A percentile compares a stretch with the other conserved stretches of the same genome.
Conservation (phyloP, 2,797 vertebrate species). For the Malurus leucopterus region DNA sequence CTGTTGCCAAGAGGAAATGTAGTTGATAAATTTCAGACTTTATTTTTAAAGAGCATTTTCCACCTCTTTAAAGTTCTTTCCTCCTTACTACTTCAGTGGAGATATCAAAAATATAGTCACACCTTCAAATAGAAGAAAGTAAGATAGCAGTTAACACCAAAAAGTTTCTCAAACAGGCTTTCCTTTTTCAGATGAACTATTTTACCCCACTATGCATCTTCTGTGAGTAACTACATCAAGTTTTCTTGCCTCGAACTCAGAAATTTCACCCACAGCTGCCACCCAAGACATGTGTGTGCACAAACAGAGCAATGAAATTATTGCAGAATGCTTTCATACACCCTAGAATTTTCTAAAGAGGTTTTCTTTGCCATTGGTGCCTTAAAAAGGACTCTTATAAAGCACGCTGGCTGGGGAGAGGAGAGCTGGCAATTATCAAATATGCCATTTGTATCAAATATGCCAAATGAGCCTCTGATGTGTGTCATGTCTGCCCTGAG, state of each 20-base stretch:
- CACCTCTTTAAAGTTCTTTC: neutral
- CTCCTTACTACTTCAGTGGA: neutral
- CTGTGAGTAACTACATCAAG: neutral
- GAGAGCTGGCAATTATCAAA: neutral
- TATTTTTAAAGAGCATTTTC: neutral
- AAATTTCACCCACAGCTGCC: neutral
- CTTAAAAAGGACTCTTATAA: neutral
- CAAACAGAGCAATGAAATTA: neutral
- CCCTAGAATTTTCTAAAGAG: neutral
- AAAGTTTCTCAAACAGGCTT: neutral
- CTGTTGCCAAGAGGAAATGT: neutral
- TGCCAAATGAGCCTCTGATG: no score
- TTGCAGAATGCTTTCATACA: neutral
- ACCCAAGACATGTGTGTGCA: neutral
- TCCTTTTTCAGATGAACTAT: neutral
- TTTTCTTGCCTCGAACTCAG: neutral
- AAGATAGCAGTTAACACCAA: neutral
- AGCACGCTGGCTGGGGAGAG: neutral
- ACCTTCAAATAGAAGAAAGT: neutral
- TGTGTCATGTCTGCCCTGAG: neutral
- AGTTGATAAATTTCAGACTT: constrained; percentile 3
- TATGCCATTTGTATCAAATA: neutral
- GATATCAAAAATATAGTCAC: neutral
- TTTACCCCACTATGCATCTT: neutral
- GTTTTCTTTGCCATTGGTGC: neutral